These are phyloP conservation scores for Gallinago jamesoni DNA, from an alignment of 2,113 vertebrate genomes.

Conservation along the genomic window DNA sequence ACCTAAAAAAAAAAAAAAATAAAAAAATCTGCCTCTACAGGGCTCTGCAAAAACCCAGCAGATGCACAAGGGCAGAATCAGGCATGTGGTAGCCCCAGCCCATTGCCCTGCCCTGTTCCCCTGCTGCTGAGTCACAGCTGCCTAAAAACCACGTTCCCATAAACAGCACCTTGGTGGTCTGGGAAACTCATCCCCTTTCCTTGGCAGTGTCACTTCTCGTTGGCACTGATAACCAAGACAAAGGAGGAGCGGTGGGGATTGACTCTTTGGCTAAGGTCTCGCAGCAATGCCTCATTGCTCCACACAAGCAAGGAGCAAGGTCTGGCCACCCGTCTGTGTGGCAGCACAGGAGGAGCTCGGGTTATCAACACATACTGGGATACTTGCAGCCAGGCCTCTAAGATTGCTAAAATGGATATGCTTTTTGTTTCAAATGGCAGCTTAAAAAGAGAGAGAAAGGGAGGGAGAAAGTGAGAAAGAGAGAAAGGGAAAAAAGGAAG, in stretches of 20 bases:
- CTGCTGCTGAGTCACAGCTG: background rate
- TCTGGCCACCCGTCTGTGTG: accelerated
- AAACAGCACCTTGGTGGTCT: background rate
- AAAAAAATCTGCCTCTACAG: background rate
- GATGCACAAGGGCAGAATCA: accelerated
- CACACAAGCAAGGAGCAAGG: background rate
- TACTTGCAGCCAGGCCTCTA: background rate
- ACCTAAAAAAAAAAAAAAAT: background rate
- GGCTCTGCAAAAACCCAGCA: background rate
- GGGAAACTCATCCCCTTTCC: background rate
- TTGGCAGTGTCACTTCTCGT: background rate
- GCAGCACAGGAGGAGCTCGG: background rate
- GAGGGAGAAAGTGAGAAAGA: too few species aligned
- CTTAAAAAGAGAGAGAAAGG: background rate
- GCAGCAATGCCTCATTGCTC: background rate
- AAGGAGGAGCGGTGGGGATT: background rate
- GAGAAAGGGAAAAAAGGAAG: background rate
- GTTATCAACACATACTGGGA: background rate
- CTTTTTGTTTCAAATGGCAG: background rate
- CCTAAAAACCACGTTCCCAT: background rate
- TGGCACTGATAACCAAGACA: background rate
- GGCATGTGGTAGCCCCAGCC: background rate
- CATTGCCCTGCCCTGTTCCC: background rate
- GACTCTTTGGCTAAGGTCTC: background rate
- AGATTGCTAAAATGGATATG: background rate